These are phyloP conservation scores for Nymphalis urticae DNA, from an alignment of 2,888 invertebrate species.

Conservation along the genomic window DNA sequence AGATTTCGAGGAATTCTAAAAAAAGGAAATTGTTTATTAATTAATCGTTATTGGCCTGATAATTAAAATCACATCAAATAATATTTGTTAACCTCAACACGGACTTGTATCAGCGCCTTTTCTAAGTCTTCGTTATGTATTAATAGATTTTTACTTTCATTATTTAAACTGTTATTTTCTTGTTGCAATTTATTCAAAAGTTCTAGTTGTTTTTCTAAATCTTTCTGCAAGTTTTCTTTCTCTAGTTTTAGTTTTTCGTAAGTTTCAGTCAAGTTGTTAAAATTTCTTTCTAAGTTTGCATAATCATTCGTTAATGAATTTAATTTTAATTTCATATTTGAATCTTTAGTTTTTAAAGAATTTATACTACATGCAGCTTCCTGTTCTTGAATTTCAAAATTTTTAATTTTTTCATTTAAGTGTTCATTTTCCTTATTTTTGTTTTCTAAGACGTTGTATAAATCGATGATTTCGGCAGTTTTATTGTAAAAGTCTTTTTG, in stretches of 20 bases:
- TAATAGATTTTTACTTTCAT: slow-evolving; percentile 52
- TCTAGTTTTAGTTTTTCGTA: slow-evolving; percentile 49
- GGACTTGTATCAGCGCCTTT: slow-evolving; percentile 54
- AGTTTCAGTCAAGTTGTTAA: slow-evolving; percentile 49
- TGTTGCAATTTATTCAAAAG: slow-evolving; percentile 49
- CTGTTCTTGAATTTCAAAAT: slow-evolving; percentile 46
- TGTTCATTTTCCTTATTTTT: slow-evolving; percentile 57
- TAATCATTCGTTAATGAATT: slow-evolving; percentile 53
- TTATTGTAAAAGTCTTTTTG: slow-evolving; percentile 50
- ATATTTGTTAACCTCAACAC: slow-evolving; percentile 54
- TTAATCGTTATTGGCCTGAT: not conserved
- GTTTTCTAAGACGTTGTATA: slow-evolving; percentile 50
- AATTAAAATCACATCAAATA: not conserved
- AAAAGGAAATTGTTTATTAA: not conserved
- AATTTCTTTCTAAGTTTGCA: slow-evolving; percentile 53
- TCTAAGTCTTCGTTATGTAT: slow-evolving; percentile 60
- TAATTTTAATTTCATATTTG: slow-evolving; percentile 47
- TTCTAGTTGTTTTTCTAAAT: slow-evolving; percentile 48
- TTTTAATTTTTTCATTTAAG: slow-evolving; percentile 48
- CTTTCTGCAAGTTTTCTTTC: slow-evolving; percentile 54
- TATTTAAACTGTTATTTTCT: slow-evolving; percentile 55
- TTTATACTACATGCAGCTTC: slow-evolving; percentile 45
- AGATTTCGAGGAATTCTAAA: slow-evolving; percentile 35
- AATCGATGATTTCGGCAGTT: slow-evolving; percentile 50
- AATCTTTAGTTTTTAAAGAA: slow-evolving; percentile 53